Percentiles rank a stretch among this genome's conserved stretches.
Conservation (phyloP, 2,888 invertebrate species). For the Scotopteryx bipunctaria region DNA sequence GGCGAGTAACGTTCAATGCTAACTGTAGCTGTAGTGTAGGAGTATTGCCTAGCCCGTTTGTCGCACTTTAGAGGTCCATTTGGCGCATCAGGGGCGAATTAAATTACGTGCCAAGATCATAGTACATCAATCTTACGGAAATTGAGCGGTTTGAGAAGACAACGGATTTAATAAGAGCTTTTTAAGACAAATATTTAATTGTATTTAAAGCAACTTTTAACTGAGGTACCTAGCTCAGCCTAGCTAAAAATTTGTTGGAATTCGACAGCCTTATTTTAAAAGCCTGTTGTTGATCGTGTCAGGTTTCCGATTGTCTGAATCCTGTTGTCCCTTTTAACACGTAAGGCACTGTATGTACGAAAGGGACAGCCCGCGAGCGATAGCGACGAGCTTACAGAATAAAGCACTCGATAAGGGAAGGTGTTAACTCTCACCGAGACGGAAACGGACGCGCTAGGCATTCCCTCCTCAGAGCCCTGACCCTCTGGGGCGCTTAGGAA, state of each 20-base stretch:
- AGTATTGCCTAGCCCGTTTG: constrained; percentile 9
- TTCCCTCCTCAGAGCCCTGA: constrained; percentile 56
- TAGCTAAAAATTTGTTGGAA: too few relatives aligned
- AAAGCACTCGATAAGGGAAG: too few relatives aligned
- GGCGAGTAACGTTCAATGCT: constrained; percentile 48
- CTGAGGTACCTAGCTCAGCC: too few relatives aligned
- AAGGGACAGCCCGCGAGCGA: too few relatives aligned
- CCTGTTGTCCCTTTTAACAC: too few relatives aligned
- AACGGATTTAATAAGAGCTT: neutral
- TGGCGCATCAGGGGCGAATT: neutral
- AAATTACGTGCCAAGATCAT: neutral
- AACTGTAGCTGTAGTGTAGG: constrained; percentile 31
- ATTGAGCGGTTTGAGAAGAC: too few relatives aligned
- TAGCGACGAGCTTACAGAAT: too few relatives aligned
- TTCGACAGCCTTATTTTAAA: too few relatives aligned
- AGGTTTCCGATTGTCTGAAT: too few relatives aligned
- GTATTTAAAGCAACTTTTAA: neutral
- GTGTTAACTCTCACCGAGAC: constrained; percentile 82
- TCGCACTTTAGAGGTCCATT: constrained; percentile 18
- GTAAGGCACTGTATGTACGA: too few relatives aligned
- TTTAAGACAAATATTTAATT: neutral
- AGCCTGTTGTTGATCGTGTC: too few relatives aligned
- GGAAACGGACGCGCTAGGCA: constrained; percentile 71
- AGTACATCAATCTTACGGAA: too few relatives aligned
- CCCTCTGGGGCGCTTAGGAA: constrained; percentile 78